Evolutionary conservation across 1,140 invertebrate species (phyloP).

Genomic region (Patella vulgata): DNA sequence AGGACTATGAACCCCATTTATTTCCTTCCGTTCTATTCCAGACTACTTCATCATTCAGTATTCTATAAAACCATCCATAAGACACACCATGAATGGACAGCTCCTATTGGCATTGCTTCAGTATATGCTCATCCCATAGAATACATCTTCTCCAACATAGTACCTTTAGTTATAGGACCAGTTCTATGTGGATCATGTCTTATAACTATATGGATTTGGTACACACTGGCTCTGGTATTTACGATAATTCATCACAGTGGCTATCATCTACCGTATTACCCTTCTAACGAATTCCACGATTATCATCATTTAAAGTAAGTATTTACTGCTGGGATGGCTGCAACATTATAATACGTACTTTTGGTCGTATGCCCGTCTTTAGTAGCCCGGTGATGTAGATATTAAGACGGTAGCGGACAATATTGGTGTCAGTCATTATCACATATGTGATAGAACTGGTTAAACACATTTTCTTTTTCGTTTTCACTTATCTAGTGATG

Average conservation of each 20-base stretch:
- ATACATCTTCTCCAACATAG: constrained; percentile 83
- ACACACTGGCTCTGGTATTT: constrained; percentile 78
- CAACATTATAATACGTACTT: not conserved
- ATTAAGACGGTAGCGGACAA: not conserved
- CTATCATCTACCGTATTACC: constrained; percentile 87
- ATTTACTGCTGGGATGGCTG: too few relatives aligned
- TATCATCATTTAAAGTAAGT: constrained; percentile 85
- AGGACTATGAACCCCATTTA: too few relatives aligned
- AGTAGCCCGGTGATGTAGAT: not conserved
- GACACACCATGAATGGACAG: constrained; percentile 72
- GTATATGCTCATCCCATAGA: constrained; percentile 90
- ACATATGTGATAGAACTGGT: too few relatives aligned
- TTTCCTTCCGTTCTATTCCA: too few relatives aligned
- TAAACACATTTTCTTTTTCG: too few relatives aligned
- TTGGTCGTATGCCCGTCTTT: too few relatives aligned
- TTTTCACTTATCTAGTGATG: not conserved
- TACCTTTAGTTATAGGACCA: constrained; percentile 82
- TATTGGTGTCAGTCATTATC: too few relatives aligned
- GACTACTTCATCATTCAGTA: constrained; percentile 78
- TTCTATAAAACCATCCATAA: constrained; percentile 88
- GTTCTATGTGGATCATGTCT: constrained; percentile 83
- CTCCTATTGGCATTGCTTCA: constrained; percentile 73
- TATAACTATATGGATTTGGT: constrained; percentile 84
- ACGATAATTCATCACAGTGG: constrained; percentile 88
- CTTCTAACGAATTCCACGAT: constrained; percentile 88